A percentile compares a stretch with the other conserved stretches of the same genome.
Evolutionary conservation across 2,888 invertebrate genomes (phyloP).

Genomic region (Rapana venosa): DNA sequence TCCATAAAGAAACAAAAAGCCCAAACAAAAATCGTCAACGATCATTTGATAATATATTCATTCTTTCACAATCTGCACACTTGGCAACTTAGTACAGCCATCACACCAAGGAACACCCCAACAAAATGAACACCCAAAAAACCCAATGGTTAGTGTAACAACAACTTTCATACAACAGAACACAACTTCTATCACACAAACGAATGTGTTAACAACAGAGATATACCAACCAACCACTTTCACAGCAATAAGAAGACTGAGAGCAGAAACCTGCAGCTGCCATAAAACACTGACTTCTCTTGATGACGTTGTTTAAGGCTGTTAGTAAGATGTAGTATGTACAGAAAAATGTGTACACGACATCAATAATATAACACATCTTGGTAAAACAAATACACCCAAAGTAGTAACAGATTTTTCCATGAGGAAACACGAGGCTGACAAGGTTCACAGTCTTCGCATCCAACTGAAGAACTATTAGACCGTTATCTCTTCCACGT

Average conservation of each 20-base stretch:
- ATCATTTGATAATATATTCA: not conserved
- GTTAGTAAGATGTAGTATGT: not conserved
- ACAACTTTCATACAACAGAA: not conserved
- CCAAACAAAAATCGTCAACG: not conserved
- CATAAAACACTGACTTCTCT: constrained; percentile 26
- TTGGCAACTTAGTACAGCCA: not conserved
- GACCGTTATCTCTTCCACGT: no score
- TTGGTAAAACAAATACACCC: not conserved
- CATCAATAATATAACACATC: not conserved
- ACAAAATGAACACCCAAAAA: not conserved
- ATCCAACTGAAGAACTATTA: no score
- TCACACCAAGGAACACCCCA: not conserved
- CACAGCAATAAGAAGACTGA: constrained; percentile 1
- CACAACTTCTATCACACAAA: constrained; percentile 9
- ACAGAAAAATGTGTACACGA: not conserved
- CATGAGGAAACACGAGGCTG: no score
- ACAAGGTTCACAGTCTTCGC: no score
- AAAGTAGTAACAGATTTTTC: no score
- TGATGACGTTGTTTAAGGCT: constrained; percentile 20
- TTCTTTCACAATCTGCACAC: not conserved
- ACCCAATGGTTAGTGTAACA: not conserved
- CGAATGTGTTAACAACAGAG: not conserved
- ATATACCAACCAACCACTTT: not conserved
- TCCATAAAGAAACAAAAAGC: not conserved
- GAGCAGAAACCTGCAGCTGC: constrained; percentile 31